Conservation (phyloP, 1,140 invertebrate genomes). For the Apis florea region DNA sequence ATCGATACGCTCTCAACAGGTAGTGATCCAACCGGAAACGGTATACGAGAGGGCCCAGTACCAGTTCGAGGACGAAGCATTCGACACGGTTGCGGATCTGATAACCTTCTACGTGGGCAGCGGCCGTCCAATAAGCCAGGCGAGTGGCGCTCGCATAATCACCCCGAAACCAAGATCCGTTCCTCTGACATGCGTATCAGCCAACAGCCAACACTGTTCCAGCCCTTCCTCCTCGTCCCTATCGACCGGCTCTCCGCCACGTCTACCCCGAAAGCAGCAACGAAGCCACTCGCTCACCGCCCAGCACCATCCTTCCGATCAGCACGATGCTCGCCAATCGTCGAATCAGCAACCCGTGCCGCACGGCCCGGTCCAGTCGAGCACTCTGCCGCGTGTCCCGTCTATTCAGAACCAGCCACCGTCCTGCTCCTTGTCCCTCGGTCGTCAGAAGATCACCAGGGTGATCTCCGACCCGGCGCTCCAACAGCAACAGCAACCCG, state of each 20-base stretch:
- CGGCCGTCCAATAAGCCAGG: conserved; percentile 89
- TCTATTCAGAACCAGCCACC: conserved; percentile 73
- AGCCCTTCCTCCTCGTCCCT: conserved; percentile 74
- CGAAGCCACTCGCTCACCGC: conserved; percentile 75
- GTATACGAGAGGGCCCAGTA: conserved; percentile 95
- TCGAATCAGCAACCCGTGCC: conserved; percentile 56
- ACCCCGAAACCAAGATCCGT: conserved; percentile 76
- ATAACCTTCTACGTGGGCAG: conserved; percentile 97
- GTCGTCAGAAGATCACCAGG: conserved; percentile 76
- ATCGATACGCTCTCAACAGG: too few relatives aligned
- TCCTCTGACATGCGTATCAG: conserved; percentile 67
- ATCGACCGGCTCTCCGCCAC: conserved; percentile 73
- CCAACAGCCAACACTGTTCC: conserved; percentile 69
- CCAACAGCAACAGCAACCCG: conserved; percentile 69
- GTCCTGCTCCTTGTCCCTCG: conserved; percentile 75
- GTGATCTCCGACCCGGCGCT: conserved; percentile 76
- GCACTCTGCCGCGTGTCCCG: conserved; percentile 74
- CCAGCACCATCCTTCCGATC: conserved; percentile 66
- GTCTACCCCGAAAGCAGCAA: conserved; percentile 74
- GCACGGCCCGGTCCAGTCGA: conserved; percentile 66
- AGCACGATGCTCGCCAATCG: conserved; percentile 46
- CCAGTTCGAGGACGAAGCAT: conserved; percentile 96
- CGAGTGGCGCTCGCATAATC: conserved; percentile 91
- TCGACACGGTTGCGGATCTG: conserved; percentile 95
- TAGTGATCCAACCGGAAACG: conserved; percentile 92